These are phyloP conservation scores for Epinephelus moara DNA, from an alignment of 2,113 vertebrate genomes.

Conservation along the genomic window DNA sequence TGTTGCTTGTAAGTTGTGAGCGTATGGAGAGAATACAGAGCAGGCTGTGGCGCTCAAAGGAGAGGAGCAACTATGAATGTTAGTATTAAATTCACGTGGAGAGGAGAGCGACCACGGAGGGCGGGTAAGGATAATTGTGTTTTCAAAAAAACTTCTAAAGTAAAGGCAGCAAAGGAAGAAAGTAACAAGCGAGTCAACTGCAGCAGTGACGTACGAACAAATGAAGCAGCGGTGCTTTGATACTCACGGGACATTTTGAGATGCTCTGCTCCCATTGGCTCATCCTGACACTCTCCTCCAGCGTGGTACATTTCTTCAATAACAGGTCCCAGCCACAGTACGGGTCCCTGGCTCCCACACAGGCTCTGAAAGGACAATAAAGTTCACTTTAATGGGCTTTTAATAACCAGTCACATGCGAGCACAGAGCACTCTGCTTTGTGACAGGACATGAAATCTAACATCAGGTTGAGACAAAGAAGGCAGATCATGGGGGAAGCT, in stretches of 20 bases:
- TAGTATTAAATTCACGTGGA: conserved; percentile 15
- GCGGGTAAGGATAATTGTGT: conserved; percentile 29
- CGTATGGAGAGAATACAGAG: conserved; percentile 39
- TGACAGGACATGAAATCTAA: conserved; percentile 33
- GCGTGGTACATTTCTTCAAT: conserved; percentile 93
- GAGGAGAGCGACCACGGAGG: conserved; percentile 22
- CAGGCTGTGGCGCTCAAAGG: conserved; percentile 21
- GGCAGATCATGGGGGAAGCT: conserved; percentile 7
- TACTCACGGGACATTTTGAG: conserved; percentile 92
- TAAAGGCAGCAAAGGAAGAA: not conserved
- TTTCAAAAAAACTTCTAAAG: conserved; percentile 37
- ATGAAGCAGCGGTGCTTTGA: not conserved
- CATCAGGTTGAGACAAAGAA: conserved; percentile 19
- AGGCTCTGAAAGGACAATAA: conserved; percentile 84
- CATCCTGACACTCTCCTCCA: conserved; percentile 96
- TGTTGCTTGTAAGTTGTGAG: conserved; percentile 16
- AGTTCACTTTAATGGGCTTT: conserved; percentile 34
- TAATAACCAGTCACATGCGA: conserved; percentile 44
- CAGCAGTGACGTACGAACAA: not conserved
- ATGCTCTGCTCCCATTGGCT: conserved; percentile 97
- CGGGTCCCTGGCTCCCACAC: conserved; percentile 94
- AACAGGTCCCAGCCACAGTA: conserved; percentile 97
- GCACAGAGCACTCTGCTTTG: conserved; percentile 19
- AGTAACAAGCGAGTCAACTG: conserved; percentile 24
- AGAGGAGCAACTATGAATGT: conserved; percentile 23